Base-by-base conservation (phyloP, 2,797 vertebrate species). In the Poecile montanus region DNA sequence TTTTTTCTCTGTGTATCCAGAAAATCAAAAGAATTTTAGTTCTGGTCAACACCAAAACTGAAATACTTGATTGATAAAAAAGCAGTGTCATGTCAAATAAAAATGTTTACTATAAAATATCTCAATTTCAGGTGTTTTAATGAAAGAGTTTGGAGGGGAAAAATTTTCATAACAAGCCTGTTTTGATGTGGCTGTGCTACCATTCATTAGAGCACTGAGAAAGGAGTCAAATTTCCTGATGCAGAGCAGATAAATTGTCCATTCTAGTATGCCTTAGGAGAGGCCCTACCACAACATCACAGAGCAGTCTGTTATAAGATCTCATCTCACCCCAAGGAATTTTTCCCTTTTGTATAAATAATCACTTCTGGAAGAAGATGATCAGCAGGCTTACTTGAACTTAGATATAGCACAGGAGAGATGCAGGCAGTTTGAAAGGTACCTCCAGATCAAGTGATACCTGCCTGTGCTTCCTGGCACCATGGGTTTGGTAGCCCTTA, bases 11-110 rank as follows among this genome's bases (percentile, higher is more conserved):
- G 29, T 40, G 12, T 54, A 36, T 57, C 68, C 61, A 85, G 54
- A 76, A 92, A 85, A 89, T 83, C 36, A 80, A 36, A 93, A 88
- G 29, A 72, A 57, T 30, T 94, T 89, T 38, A 57, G 6, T 80
- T 71, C 63, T 25, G 6, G 16, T 80, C 32, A 60, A 54, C 53
- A 76, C 17, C 50, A 88, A 76, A 93, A 82, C 23, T 13, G 2
- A 84, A 94, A 67, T 76, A 74, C 7, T 60, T 62, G 4, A 26
- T 16, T 82, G 60, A 67, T 80, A n/a, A 57, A 76, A 76, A 57
- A n/a, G 0, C 23, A 80, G 3, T 38, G 47, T 42, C 22, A 29
- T n/a, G 22, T 72, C n/a, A 91, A 70, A 70, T n/a, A 4, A 81
- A 83, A 90, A 68, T n/a, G 4, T 9, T n/a, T 61, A 11, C 36